These are phyloP conservation scores for Aselliscus stoliczkanus DNA, from an alignment of 2,797 vertebrate genomes.

Conservation along the genomic window DNA sequence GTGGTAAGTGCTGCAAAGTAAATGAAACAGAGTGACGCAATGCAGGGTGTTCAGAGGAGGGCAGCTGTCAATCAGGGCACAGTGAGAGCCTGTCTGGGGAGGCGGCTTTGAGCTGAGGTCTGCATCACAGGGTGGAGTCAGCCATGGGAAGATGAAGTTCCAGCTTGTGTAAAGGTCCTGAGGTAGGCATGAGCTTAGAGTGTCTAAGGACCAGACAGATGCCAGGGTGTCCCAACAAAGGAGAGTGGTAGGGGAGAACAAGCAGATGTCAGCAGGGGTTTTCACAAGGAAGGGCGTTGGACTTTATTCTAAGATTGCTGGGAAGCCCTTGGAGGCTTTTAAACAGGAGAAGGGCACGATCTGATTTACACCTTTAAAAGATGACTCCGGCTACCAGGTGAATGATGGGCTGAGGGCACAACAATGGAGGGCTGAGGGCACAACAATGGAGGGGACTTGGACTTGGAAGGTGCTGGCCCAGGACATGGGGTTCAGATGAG, in stretches of 20 bases:
- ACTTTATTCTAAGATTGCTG: not conserved
- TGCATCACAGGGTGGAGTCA: not conserved
- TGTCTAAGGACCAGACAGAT: not conserved
- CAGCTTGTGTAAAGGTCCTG: not conserved
- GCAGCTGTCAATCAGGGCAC: not conserved
- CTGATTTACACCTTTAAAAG: not conserved
- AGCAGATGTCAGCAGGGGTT: not conserved
- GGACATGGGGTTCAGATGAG: not conserved
- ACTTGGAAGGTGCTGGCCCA: too few species aligned
- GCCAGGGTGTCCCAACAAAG: not conserved
- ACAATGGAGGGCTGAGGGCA: not conserved
- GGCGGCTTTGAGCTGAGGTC: not conserved
- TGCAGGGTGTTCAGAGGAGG: fast-evolving
- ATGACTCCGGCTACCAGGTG: not conserved
- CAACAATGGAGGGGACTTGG: not conserved
- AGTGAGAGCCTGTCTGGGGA: not conserved
- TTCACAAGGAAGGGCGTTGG: not conserved
- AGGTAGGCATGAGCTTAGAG: not conserved
- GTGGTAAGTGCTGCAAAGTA: too few species aligned
- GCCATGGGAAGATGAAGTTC: not conserved
- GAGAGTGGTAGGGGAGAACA: not conserved
- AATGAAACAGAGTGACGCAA: not conserved
- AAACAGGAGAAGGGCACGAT: not conserved
- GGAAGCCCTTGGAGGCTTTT: not conserved
- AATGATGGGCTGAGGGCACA: not conserved